Conservation (phyloP, 1,140 invertebrate species). For the Temnothorax longispinosus region DNA sequence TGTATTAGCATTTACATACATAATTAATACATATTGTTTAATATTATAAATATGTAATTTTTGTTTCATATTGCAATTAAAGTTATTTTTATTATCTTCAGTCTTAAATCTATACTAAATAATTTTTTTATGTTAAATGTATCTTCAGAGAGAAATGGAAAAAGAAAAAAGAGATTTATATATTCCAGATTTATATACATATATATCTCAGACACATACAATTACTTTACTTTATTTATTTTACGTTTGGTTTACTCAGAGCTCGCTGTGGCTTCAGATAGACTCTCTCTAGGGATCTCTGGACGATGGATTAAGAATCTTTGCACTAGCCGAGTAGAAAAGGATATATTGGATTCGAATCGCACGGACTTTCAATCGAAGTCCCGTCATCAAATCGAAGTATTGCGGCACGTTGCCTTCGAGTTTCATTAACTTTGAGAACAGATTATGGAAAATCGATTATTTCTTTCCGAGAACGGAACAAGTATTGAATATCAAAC, state of each 20-base stretch:
- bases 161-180: background rate
- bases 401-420: background rate
- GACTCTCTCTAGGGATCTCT: background rate
- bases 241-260: background rate
- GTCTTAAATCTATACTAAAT: background rate
- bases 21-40: background rate
- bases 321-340: background rate
- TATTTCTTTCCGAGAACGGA: background rate
- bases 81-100: conserved; percentile 8
- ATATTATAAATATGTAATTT: background rate
- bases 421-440: conserved; percentile 28
- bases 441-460: conserved; percentile 5
- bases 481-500: background rate
- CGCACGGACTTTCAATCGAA: conserved; percentile 16
- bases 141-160: background rate
- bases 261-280: background rate
- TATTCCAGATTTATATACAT: background rate
- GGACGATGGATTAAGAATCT: background rate
- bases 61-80: background rate
- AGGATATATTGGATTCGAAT: background rate
- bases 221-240: conserved; percentile 18
- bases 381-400: conserved; percentile 3
- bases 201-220: background rate
- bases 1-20: background rate
- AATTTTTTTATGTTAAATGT: background rate